Percentiles rank a stretch among this genome's conserved stretches.
phyloP scores from a whole-genome alignment of 2,888 invertebrate genomes.

The Leptinotarsa haldemani region DNA sequence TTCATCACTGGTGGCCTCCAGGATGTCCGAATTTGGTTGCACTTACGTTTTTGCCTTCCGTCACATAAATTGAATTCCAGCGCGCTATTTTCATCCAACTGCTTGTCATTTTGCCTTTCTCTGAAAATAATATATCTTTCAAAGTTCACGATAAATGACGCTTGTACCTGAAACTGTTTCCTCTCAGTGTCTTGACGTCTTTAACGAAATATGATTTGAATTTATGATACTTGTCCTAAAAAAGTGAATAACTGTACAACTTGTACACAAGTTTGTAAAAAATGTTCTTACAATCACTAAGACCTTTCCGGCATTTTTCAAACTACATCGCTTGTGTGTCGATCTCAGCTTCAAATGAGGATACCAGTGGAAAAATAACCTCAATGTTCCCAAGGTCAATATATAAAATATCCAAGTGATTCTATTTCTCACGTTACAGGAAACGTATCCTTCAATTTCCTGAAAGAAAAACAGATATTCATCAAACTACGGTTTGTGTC shows the following conservation, averaged over 20 bases:
- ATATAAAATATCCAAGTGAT: conserved; percentile 74
- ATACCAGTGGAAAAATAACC: conserved; percentile 90
- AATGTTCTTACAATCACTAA: conserved; percentile 74
- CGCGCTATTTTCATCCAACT: conserved; percentile 23
- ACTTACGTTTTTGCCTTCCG: conserved; percentile 55
- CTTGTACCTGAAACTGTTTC: conserved; percentile 69
- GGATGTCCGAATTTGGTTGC: conserved; percentile 10
- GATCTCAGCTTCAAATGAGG: conserved; percentile 81
- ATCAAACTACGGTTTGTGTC: not conserved
- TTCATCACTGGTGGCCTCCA: conserved; percentile 8
- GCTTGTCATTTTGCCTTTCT: not conserved
- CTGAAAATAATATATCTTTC: not conserved
- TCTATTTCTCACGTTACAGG: conserved; percentile 64
- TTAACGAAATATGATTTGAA: conserved; percentile 78
- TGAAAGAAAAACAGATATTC: conserved; percentile 34
- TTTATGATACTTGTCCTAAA: conserved; percentile 81
- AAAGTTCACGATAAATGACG: not conserved
- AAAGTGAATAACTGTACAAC: not conserved
- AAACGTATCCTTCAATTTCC: conserved; percentile 77
- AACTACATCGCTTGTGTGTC: conserved; percentile 77
- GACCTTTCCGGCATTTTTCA: conserved; percentile 82
- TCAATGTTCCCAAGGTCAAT: conserved; percentile 79
- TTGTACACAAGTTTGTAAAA: not conserved
- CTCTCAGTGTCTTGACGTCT: conserved; percentile 66
- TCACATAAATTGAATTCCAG: conserved; percentile 48